Conservation (phyloP, 92 coral and sea anemone species). For the Epizoanthus scotinus region DNA sequence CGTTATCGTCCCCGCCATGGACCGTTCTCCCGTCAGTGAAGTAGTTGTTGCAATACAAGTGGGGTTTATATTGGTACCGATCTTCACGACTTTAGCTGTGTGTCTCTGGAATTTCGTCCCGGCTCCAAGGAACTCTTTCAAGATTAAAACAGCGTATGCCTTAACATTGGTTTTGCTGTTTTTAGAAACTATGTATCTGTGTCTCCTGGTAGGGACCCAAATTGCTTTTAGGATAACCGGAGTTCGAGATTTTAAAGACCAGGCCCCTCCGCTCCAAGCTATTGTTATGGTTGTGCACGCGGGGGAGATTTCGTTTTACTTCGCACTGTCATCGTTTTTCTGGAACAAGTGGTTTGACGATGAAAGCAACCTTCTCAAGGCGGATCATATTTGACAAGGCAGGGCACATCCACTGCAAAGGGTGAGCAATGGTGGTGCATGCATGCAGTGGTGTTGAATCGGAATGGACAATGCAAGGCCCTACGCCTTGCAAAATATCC, state of each 20-base stretch:
- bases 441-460: no score
- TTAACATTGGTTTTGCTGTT: slow-evolving; percentile 23
- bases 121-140: slow-evolving; percentile 17
- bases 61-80: slow-evolving; percentile 28
- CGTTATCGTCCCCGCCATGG: slow-evolving; percentile 35
- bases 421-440: no score
- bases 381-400: slow-evolving; percentile 5
- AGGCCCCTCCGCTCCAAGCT: slow-evolving; percentile 34
- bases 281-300: slow-evolving; percentile 30
- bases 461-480: no score
- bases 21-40: neutral
- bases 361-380: slow-evolving; percentile 36
- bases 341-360: slow-evolving; percentile 57
- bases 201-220: slow-evolving; percentile 33
- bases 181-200: slow-evolving; percentile 43
- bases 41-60: slow-evolving; percentile 16
- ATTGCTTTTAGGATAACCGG: slow-evolving; percentile 55
- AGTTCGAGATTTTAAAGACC: neutral
- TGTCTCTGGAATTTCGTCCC: slow-evolving; percentile 48
- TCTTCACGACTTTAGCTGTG: slow-evolving; percentile 27
- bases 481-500: no score
- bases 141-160: slow-evolving; percentile 7
- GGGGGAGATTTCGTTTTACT: slow-evolving; percentile 48
- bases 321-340: slow-evolving; percentile 46
- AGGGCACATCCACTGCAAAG: no score